Evolutionary conservation across 1,140 invertebrate species (phyloP).

Genomic region (Zeugodacus cucurbitae): DNA sequence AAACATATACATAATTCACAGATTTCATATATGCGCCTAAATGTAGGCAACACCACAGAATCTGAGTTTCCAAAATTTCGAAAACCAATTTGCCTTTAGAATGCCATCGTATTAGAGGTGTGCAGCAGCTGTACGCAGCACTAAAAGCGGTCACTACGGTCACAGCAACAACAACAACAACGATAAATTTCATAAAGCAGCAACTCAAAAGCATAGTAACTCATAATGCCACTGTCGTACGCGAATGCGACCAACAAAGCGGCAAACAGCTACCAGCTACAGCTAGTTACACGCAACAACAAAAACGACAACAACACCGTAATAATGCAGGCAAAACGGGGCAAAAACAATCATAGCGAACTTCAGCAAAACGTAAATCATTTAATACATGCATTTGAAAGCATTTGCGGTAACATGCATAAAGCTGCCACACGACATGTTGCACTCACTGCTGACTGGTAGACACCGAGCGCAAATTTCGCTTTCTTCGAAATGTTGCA

Average conservation of each 20-base stretch:
- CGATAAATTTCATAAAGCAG: background rate
- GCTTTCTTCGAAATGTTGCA: background rate
- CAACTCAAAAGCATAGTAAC: background rate
- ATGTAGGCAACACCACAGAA: background rate
- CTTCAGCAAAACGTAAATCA: background rate
- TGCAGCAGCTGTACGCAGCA: background rate
- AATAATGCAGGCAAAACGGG: background rate
- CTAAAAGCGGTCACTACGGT: background rate
- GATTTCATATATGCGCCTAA: background rate
- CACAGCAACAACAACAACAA: background rate
- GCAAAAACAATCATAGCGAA: conserved; percentile 3
- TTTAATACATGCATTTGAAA: background rate
- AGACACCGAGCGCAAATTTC: background rate
- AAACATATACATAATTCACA: no score
- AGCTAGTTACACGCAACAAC: background rate
- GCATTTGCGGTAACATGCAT: background rate
- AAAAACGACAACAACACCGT: no score
- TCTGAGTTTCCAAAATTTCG: background rate
- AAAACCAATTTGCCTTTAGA: background rate
- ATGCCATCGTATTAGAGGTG: background rate
- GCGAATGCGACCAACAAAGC: background rate
- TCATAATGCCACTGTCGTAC: background rate
- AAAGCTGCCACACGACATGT: background rate
- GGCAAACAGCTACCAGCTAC: background rate
- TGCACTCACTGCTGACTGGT: background rate